Base-by-base conservation (phyloP, 2,888 invertebrate species). In the Hydrotaea cyrtoneurina region DNA sequence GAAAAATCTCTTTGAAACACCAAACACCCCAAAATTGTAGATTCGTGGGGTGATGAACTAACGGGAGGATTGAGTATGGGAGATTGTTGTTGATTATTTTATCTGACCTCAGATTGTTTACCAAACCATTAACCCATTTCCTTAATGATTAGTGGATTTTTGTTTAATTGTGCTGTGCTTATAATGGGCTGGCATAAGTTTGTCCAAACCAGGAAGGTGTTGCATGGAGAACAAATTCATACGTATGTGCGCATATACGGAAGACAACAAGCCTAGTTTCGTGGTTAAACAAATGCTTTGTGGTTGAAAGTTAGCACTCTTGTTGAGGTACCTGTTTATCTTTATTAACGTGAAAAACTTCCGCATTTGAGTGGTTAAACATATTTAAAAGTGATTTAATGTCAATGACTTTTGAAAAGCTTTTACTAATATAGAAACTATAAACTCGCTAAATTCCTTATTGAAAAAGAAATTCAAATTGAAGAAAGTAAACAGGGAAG, bases 381-480 rank as follows among this genome's bases (percentile, higher is more conserved):
- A 31, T 23, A 31, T n/a, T 71, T 71, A 7, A 50, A n/a, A 10
- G 17, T 46, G 53, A 59, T 55, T 77, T 77, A 81, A 72, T 72
- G 81, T 77, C 81, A 81, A 81, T 81, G 81, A 77, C 76, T 77
- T 39, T 77, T 69, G 8, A 39, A 10, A 50, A 2, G 50, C 50
- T n/a, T n/a, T 39, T 10, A 39, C 36, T 11, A 43, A 43, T 50
- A 2, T 50, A 50, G 15, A 13, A 13, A 50, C 2, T 50, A 50
- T 7, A n/a, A 50, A 50, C n/a, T 11, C 43, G 8, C n/a, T n/a
- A 4, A 39, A 13, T n/a, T 15, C n/a, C 2, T 50, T n/a, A 13
- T 15, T n/a, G 50, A 50, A 50, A n/a, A 50, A n/a, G 50, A 77
- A 55, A 55, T 1, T 13, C 7, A 36, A 72, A 13, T 11, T n/a